Evolutionary conservation across 2,888 invertebrate genomes (phyloP).

Genomic region (Eristalis arbustorum): DNA sequence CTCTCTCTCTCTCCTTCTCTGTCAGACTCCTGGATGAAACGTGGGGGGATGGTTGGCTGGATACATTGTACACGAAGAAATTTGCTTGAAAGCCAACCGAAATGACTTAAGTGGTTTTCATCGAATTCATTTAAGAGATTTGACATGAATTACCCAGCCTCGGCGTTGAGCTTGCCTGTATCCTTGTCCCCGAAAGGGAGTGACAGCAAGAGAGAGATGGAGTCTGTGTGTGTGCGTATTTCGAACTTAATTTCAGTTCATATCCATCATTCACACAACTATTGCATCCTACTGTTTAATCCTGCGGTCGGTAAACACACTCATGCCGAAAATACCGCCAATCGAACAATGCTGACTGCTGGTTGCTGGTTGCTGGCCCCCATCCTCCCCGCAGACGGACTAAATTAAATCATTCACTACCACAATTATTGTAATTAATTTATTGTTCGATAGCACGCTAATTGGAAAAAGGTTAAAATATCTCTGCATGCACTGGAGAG

Average conservation of each 20-base stretch:
- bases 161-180: neutral
- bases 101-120: constrained; percentile 70
- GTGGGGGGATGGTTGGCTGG: neutral
- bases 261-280: neutral
- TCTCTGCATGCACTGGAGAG: constrained; percentile 5
- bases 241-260: too few species aligned
- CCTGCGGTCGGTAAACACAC: neutral
- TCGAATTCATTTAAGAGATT: constrained; percentile 66
- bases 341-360: neutral
- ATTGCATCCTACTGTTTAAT: neutral
- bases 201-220: neutral
- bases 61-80: constrained; percentile 42
- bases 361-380: neutral
- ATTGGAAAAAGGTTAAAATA: constrained; percentile 63
- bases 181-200: neutral
- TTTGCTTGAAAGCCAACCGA: constrained; percentile 66
- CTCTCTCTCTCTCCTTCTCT: neutral
- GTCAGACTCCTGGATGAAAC: too few species aligned
- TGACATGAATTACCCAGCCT: constrained; percentile 48
- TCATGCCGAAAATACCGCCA: neutral
- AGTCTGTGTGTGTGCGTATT: neutral
- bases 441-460: constrained; percentile 72
- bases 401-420: constrained; percentile 78
- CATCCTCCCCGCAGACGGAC: neutral
- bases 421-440: constrained; percentile 80